Base-by-base conservation (phyloP, 2,888 invertebrate species). In the Nomada fabriciana region DNA sequence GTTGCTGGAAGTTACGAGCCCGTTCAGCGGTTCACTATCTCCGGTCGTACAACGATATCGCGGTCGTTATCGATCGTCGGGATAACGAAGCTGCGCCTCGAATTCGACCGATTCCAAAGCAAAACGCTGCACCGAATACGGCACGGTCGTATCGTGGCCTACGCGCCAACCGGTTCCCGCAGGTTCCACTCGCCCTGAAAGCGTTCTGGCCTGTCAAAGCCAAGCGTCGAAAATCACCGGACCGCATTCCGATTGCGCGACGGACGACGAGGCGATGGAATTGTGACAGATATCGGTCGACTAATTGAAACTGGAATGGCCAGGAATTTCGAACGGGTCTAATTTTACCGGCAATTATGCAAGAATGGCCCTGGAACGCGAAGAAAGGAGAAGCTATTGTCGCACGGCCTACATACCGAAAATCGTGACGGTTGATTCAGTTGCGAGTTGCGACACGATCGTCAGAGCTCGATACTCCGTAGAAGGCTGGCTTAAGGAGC, bases 371-470 rank as follows among this genome's bases (percentile, higher is more conserved):
- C 5, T 36, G 25, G 25, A n/a, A 60, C 50, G 23, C 64, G 36
- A 52, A 23, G 36, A 67, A 53, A 25, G 53, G 20, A 61, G 68
- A 47, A 20, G 23, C 53, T 59, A 64, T 72, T 71, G 75, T 81
- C 76, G 75, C 69, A 29, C 63, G 83, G 50, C 69, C 77, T 71
- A 81, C 68, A 82, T 81, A 84, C 73, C 80, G 77, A 80, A 74
- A 82, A 85, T 80, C 76, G 75, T 65, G 63, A 57, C 74, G 76
- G 76, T 65, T 23, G 67, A 74, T 63, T 69, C 68, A 53, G 60
- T 80, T 82, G 85, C 87, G 82, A 85, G 60, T 80, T 82, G 85
- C 87, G 82, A 85, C 85, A 50, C 59, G 83, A 82, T 88, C 78
- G 82, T 75, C 70, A 73, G 80, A 84, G 72, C 78, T 79, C 68